Conservation (phyloP, 2,888 invertebrate species). For the Leptopilina myrica region DNA sequence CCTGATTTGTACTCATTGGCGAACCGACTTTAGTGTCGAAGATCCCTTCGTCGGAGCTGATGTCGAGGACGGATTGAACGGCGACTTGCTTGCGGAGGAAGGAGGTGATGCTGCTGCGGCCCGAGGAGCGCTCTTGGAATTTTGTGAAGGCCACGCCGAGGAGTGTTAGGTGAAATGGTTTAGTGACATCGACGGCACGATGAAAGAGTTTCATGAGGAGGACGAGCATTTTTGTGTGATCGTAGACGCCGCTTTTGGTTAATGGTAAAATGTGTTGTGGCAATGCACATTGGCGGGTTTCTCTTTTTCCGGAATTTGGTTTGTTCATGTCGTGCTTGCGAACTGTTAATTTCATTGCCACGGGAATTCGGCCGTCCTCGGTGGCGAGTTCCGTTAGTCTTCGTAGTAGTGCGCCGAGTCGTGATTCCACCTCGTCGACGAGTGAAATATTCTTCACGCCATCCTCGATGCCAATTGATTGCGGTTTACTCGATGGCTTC, state of each 20-base stretch:
- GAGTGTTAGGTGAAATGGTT: conserved; percentile 88
- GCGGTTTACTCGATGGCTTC: conserved; percentile 86
- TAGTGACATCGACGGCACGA: conserved; percentile 84
- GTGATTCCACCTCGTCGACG: conserved; percentile 85
- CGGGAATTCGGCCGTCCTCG: conserved; percentile 88
- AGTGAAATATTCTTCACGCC: conserved; percentile 86
- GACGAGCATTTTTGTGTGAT: conserved; percentile 82
- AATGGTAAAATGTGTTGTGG: conserved; percentile 82
- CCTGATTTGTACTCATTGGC: conserved; percentile 73
- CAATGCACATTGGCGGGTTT: conserved; percentile 83
- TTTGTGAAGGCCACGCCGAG: conserved; percentile 89
- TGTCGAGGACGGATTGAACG: conserved; percentile 83
- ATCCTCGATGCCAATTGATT: conserved; percentile 89
- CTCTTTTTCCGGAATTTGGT: conserved; percentile 82
- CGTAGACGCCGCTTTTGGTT: conserved; percentile 77
- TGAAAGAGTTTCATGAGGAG: conserved; percentile 87
- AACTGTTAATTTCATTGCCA: conserved; percentile 85
- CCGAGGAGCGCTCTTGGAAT: conserved; percentile 85
- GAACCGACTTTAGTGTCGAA: conserved; percentile 76
- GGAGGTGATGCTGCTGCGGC: conserved; percentile 85
- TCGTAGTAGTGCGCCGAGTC: conserved; percentile 83
- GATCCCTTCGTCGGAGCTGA: conserved; percentile 70
- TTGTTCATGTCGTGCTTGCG: conserved; percentile 84
- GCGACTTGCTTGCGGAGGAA: conserved; percentile 87
- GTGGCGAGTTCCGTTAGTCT: conserved; percentile 84